Percentiles rank a stretch among this genome's conserved stretches.
phyloP scores from a whole-genome alignment of 2,797 vertebrate genomes.

The Sciurus vulgaris region DNA sequence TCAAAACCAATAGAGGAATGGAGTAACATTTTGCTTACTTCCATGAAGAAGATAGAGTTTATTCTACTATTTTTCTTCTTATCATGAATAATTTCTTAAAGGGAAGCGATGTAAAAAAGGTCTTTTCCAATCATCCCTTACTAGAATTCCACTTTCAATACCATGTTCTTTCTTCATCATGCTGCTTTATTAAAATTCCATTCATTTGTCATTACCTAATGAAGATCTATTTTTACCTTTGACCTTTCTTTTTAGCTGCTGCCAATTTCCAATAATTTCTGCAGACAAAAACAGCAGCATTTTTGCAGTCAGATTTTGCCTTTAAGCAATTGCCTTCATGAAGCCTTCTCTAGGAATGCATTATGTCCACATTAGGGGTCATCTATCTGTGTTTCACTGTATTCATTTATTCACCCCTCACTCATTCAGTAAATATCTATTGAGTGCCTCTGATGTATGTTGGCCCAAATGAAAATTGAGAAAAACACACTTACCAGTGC shows the following conservation, averaged over 20 bases:
- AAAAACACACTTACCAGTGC: background rate
- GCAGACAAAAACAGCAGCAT: background rate
- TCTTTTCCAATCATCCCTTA: background rate
- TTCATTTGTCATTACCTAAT: background rate
- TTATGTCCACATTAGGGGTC: background rate
- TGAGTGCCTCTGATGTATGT: background rate
- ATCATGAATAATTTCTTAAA: background rate
- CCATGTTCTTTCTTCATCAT: background rate
- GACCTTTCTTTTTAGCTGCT: background rate
- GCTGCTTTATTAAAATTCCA: background rate
- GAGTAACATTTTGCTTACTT: background rate
- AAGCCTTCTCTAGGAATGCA: constrained; percentile 3
- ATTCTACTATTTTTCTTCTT: background rate
- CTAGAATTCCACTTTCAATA: background rate
- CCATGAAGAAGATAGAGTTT: background rate
- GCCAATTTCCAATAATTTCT: background rate
- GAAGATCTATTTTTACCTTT: background rate
- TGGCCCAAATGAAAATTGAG: constrained; percentile 1
- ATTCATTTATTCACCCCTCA: constrained; percentile 28
- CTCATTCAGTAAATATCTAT: background rate
- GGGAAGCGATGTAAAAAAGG: background rate
- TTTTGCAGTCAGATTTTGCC: background rate
- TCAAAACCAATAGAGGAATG: background rate
- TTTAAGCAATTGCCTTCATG: constrained; percentile 22
- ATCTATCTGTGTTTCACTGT: constrained; percentile 30